A percentile compares a stretch with the other conserved stretches of the same genome.
Evolutionary conservation across 2,797 vertebrate genomes (phyloP).

Genomic region (Carduelis carduelis): DNA sequence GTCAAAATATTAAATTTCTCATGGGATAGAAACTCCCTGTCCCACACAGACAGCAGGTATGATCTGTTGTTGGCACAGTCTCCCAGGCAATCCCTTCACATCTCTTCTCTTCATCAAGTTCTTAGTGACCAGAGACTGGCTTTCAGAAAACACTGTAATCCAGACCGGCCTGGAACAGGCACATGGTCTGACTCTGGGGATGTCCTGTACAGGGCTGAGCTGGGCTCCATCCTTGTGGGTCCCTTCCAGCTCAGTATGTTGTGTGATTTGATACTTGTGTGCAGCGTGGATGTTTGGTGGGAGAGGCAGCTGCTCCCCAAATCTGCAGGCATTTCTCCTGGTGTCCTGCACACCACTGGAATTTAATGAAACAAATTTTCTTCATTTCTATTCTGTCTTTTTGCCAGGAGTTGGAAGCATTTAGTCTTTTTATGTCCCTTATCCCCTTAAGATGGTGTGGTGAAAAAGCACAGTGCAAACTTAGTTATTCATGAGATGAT

Average conservation of each 20-base stretch:
- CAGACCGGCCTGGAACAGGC: not conserved
- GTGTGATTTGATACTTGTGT: not conserved
- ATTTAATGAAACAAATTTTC: not conserved
- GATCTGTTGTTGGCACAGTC: not conserved
- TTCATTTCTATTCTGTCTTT: not conserved
- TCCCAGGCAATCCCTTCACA: rapidly evolving
- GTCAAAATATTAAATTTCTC: not conserved
- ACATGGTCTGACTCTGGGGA: not conserved
- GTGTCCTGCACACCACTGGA: rapidly evolving
- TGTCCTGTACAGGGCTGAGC: not conserved
- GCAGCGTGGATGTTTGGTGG: rapidly evolving
- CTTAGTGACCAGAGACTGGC: not conserved
- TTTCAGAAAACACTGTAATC: not conserved
- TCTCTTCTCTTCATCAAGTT: not conserved
- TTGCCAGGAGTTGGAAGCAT: not conserved
- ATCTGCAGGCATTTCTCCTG: not conserved
- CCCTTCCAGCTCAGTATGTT: not conserved
- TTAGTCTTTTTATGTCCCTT: not conserved
- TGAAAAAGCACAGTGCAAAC: not conserved
- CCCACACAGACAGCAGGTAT: not conserved
- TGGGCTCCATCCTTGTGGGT: not conserved
- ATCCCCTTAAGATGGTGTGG: not conserved
- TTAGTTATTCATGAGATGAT: not conserved
- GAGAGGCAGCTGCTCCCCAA: not conserved
- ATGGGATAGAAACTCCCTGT: not conserved